Percentiles rank a stretch among this genome's conserved stretches.
Evolutionary conservation across 2,113 vertebrate genomes (phyloP).

Genomic region (Phrynosoma blainvillii): DNA sequence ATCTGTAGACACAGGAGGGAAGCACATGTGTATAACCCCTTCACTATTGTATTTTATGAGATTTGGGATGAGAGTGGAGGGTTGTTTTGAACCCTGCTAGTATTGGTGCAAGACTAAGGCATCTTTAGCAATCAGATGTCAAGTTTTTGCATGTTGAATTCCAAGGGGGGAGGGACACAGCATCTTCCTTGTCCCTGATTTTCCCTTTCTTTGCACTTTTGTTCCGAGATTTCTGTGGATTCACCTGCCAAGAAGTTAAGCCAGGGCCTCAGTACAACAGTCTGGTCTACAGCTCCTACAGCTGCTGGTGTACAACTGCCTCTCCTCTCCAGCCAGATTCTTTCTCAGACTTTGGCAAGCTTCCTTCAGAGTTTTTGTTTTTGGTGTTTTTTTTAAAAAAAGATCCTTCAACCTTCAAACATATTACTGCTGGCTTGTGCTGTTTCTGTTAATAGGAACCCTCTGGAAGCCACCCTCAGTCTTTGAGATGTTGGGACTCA

Average conservation of each 20-base stretch:
- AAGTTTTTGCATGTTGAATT: not conserved
- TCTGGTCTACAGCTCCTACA: not conserved
- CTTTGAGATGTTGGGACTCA: no score
- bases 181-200: not conserved
- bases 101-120: not conserved
- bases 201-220: not conserved
- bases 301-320: not conserved
- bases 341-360: slow-evolving; percentile 12
- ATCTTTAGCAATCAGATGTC: not conserved
- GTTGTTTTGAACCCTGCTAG: not conserved
- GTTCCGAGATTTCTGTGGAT: not conserved
- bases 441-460: not conserved
- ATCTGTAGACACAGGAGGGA: no score
- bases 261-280: not conserved
- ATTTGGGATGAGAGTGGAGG: not conserved
- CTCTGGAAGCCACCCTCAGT: not conserved
- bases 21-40: no score
- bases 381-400: not conserved
- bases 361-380: not conserved
- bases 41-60: not conserved
- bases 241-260: not conserved
- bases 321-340: not conserved
- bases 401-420: not conserved
- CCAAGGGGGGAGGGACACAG: not conserved
- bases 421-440: not conserved